Percentiles rank a stretch among this genome's conserved stretches.
Evolutionary conservation across 2,113 vertebrate species (phyloP).

Genomic region (Carassius carassius): DNA sequence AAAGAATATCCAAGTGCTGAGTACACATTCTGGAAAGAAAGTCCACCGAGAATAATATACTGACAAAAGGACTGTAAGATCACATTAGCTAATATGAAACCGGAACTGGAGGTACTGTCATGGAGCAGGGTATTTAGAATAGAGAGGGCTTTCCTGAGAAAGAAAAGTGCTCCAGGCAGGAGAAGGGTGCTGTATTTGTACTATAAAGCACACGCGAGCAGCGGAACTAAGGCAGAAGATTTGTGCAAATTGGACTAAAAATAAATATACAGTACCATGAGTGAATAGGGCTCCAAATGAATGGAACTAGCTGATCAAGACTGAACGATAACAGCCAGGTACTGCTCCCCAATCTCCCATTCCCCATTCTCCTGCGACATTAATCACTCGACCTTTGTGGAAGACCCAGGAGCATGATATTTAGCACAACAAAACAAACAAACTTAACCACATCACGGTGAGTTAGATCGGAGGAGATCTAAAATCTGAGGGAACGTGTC

Average conservation of each 20-base stretch:
- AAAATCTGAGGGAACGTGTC: neutral
- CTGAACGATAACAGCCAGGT: conserved; percentile 31
- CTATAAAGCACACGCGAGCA: conserved; percentile 33
- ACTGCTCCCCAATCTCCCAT: conserved; percentile 14
- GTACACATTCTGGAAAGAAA: neutral
- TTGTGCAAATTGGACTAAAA: conserved; percentile 53
- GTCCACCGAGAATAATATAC: neutral
- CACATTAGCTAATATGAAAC: conserved; percentile 15
- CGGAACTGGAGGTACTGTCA: conserved; percentile 14
- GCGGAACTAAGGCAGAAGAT: conserved; percentile 39
- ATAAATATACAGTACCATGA: conserved; percentile 47
- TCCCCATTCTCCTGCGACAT: conserved; percentile 37
- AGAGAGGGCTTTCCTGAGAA: conserved; percentile 34
- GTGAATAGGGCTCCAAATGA: conserved; percentile 38
- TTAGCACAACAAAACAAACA: conserved; percentile 29
- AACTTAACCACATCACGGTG: conserved; percentile 10
- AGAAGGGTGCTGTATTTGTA: conserved; percentile 26
- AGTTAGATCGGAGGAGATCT: conserved; percentile 12
- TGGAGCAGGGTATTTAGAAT: neutral
- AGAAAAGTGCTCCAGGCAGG: conserved; percentile 11
- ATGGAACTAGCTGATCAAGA: conserved; percentile 33
- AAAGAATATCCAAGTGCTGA: conserved; percentile 2
- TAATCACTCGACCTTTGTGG: conserved; percentile 34
- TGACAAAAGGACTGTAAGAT: conserved; percentile 13
- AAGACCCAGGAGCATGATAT: conserved; percentile 29